phyloP scores from a whole-genome alignment of 1,140 invertebrate genomes.

The Dermatophagoides farinae region DNA sequence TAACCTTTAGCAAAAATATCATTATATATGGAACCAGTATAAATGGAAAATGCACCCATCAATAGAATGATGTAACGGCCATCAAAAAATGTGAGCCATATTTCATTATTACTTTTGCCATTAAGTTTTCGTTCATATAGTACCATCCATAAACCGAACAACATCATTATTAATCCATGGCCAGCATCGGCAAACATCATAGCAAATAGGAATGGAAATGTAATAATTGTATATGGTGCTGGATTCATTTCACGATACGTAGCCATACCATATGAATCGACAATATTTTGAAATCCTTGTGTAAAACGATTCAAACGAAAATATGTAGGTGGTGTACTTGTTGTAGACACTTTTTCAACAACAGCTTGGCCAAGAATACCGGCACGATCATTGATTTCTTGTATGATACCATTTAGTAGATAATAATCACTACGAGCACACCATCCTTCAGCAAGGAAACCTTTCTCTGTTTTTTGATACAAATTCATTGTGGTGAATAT shows the following conservation, averaged over 20 bases:
- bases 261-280: constrained; percentile 86
- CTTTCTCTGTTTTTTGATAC: constrained; percentile 36
- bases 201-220: constrained; percentile 86
- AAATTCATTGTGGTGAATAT: constrained; percentile 37
- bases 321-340: constrained; percentile 12
- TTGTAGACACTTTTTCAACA: constrained; percentile 13
- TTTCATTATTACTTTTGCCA: constrained; percentile 22
- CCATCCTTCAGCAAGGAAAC: constrained; percentile 32
- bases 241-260: constrained; percentile 87
- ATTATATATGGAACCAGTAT: constrained; percentile 30
- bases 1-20: constrained; percentile 30
- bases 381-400: background rate
- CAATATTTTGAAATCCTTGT: constrained; percentile 74
- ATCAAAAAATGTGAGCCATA: constrained; percentile 30
- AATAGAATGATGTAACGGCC: constrained; percentile 31
- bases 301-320: constrained; percentile 40
- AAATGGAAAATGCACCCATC: constrained; percentile 31
- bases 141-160: constrained; percentile 41
- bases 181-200: constrained; percentile 72
- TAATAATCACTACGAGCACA: constrained; percentile 13
- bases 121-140: constrained; percentile 28
- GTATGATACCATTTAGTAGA: constrained; percentile 1
- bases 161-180: constrained; percentile 49
- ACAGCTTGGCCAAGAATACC: constrained; percentile 15
- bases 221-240: constrained; percentile 76